These are phyloP conservation scores for Dasyprocta punctata DNA, from an alignment of 2,113 vertebrate genomes.

Conservation along the genomic window DNA sequence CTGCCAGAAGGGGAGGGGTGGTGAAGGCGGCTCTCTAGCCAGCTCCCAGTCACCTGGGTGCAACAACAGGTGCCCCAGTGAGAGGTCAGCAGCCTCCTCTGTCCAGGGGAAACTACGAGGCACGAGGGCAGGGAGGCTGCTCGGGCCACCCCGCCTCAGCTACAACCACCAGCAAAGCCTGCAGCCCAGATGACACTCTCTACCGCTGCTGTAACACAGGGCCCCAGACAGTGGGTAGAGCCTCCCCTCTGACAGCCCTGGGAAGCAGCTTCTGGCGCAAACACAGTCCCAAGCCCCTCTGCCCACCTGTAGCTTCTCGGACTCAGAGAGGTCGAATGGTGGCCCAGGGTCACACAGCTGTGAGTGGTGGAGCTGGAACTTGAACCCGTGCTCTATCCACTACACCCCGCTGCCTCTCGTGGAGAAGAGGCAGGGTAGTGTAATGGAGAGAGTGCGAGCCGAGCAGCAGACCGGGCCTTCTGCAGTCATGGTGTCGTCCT, in stretches of 20 bases:
- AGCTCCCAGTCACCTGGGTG: accelerated
- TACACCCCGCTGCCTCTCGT: constrained; percentile 71
- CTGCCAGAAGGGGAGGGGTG: neutral
- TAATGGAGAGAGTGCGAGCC: constrained; percentile 70
- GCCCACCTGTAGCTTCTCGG: neutral
- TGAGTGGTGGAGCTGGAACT: constrained; percentile 44
- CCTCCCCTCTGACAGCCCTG: neutral
- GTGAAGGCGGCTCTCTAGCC: neutral
- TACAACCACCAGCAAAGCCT: neutral
- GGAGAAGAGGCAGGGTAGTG: constrained; percentile 73
- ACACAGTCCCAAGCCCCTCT: neutral
- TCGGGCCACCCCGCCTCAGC: neutral
- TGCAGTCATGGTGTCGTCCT: neutral
- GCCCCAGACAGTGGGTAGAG: neutral
- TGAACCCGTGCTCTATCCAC: constrained; percentile 71
- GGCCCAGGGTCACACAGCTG: constrained; percentile 47
- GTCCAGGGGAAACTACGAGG: neutral
- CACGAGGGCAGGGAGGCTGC: neutral
- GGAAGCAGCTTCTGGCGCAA: neutral
- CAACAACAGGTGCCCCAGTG: neutral
- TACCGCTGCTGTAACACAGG: accelerated
- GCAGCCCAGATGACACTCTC: too few species aligned
- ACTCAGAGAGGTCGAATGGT: constrained; percentile 30
- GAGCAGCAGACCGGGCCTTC: constrained; percentile 29
- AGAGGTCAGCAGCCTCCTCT: neutral